phyloP scores from a whole-genome alignment of 2,113 vertebrate species.

The Stegostoma tigrinum region DNA sequence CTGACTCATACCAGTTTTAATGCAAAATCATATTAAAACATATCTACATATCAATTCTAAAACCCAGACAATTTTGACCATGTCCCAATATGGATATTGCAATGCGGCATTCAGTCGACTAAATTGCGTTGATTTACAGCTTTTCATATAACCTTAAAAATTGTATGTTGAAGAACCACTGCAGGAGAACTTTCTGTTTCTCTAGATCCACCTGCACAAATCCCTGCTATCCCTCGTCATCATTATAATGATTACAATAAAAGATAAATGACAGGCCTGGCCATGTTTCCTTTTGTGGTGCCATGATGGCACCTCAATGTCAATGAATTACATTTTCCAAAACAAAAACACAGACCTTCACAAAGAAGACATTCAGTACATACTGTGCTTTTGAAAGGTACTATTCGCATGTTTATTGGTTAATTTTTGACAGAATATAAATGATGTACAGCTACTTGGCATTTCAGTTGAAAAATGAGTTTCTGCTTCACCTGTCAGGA shows the following conservation, averaged over 20 bases:
- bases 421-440: conserved; percentile 89
- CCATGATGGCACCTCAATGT: neutral
- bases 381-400: conserved; percentile 31
- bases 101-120: neutral
- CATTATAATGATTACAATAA: neutral
- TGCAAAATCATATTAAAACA: neutral
- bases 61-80: neutral
- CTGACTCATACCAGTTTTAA: neutral
- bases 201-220: neutral
- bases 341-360: neutral
- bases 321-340: neutral
- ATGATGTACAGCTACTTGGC: conserved; percentile 94
- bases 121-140: neutral
- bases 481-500: conserved; percentile 93
- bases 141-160: too few relatives aligned
- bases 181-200: neutral
- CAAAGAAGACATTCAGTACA: neutral
- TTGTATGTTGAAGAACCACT: too few relatives aligned
- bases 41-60: neutral
- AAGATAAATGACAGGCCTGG: neutral
- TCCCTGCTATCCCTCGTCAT: neutral
- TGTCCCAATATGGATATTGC: neutral
- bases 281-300: neutral
- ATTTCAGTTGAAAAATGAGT: conserved; percentile 98
- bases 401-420: conserved; percentile 52